Evolutionary conservation across 2,113 vertebrate species (phyloP), one percentile per base, ranked within the genome.

Genomic region (Pristiophorus japonicus): DNA sequence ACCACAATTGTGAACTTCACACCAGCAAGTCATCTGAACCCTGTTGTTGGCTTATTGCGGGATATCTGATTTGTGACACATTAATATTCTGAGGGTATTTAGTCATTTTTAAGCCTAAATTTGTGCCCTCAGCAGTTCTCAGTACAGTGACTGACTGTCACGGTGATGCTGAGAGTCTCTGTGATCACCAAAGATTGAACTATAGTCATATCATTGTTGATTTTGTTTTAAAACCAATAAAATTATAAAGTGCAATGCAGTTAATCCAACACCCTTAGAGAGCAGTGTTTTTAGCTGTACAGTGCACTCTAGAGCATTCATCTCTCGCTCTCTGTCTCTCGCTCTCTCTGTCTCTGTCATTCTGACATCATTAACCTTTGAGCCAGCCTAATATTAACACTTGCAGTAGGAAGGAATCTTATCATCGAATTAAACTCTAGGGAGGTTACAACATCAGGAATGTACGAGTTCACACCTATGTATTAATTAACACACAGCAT

Each of bases 381-480:
- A 96, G 94, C 45, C 59, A 95, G 63, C 81, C 78, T 62, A 90
- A 67, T 91, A 94, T 95, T 73, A 84, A 59, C 55, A 78, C 63
- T 95, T 95, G 95, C 95, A 95, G 96, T 38, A 95, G 94, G 94
- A 96, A 95, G 66, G 95, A 20, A 90, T 67, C 62, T 75, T 90
- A 65, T 94, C 95, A 94, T 93, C 42, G 95, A 62, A 70, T 73
- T 91, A 38, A 30, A 95, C 95, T 88, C 95, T 47, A 3, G 85
- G 95, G 94, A 95, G 94, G 85, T 92, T 95, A 90, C 95, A 95
- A 91, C 96, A 95, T 96, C 87, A 87, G 87, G 38, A 78, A 75
- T 93, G 95, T 55, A 91, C 96, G 42, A 63, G 92, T 95, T 96
- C 90, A 87, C 96, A 96, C 96, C 78, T 95, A 62, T 30, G 66